Conservation (phyloP, 2,888 invertebrate genomes). For the Xylocampa areola region DNA sequence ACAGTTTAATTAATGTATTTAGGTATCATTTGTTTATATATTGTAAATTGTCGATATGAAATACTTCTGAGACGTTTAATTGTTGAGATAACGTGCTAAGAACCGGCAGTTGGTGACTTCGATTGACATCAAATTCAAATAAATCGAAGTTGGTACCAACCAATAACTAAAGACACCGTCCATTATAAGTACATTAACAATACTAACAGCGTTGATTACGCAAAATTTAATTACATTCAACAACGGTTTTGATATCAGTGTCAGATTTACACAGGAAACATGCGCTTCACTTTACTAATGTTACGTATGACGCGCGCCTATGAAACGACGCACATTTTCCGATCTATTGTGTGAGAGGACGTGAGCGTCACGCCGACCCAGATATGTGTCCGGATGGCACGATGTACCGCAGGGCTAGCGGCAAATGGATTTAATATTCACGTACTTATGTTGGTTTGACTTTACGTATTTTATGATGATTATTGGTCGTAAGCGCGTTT, state of each 20-base stretch:
- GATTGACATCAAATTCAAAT: too few species aligned
- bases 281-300: slow-evolving; percentile 42
- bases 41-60: too few species aligned
- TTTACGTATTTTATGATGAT: slow-evolving; percentile 4
- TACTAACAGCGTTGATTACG: background rate
- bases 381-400: slow-evolving; percentile 50
- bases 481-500: background rate
- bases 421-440: slow-evolving; percentile 36
- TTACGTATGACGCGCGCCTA: slow-evolving; percentile 39
- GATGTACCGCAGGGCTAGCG: slow-evolving; percentile 44
- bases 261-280: slow-evolving; percentile 24
- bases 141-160: too few species aligned
- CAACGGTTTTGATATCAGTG: slow-evolving; percentile 10
- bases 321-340: slow-evolving; percentile 60
- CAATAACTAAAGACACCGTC: too few species aligned
- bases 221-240: slow-evolving; percentile 12
- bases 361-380: slow-evolving; percentile 54
- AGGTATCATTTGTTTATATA: too few species aligned
- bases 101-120: too few species aligned
- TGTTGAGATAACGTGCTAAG: too few species aligned
- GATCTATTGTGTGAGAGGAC: slow-evolving; percentile 59
- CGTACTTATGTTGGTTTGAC: slow-evolving; percentile 2
- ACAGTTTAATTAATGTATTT: too few species aligned
- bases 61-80: too few species aligned
- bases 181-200: too few species aligned